Conservation (phyloP, 1,140 invertebrate species). For the Heliconius hermathena region DNA sequence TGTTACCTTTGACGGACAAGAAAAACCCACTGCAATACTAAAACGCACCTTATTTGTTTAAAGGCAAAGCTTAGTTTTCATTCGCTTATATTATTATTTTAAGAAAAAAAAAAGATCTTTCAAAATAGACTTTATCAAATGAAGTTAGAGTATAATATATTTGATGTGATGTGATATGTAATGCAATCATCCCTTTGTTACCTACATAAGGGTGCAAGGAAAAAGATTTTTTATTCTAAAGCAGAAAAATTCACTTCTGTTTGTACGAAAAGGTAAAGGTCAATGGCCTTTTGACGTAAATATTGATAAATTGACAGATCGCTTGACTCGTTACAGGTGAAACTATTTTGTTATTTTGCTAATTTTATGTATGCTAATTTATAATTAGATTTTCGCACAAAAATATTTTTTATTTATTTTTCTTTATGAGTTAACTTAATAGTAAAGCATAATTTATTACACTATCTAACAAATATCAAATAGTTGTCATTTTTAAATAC, state of each 20-base stretch:
- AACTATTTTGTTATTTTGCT: background rate
- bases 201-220: conserved; percentile 14
- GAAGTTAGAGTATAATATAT: conserved; percentile 15
- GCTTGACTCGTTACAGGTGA: conserved; percentile 32
- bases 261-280: conserved; percentile 23
- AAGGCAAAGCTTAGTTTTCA: background rate
- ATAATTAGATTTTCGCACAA: background rate
- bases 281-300: conserved; percentile 33
- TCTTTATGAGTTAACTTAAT: no score
- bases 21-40: conserved; percentile 33
- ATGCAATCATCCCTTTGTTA: conserved; percentile 31
- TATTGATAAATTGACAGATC: conserved; percentile 33
- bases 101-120: conserved; percentile 32
- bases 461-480: no score
- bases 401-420: no score
- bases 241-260: conserved; percentile 31
- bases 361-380: background rate
- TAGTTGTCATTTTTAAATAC: no score
- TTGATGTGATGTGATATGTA: background rate
- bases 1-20: conserved; percentile 54
- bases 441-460: no score
- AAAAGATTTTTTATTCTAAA: conserved; percentile 4
- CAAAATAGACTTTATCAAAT: conserved; percentile 19
- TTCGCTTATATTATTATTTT: background rate
- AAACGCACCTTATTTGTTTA: conserved; percentile 33